A percentile compares a stretch with the other conserved stretches of the same genome.
Evolutionary conservation across 2,113 vertebrate genomes (phyloP).

Genomic region (Cynopterus brachyotis): DNA sequence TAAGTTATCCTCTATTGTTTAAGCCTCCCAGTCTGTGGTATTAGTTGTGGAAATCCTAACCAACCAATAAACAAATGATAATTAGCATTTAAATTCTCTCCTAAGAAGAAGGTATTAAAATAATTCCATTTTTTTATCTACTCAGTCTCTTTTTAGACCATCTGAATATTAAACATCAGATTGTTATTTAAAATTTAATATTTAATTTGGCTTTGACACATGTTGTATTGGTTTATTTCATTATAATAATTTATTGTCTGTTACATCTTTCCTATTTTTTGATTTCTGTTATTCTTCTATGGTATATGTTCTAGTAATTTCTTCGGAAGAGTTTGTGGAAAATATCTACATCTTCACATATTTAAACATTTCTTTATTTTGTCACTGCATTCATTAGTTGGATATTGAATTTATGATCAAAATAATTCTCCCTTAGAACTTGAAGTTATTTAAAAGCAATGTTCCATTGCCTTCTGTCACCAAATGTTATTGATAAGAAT

Average conservation of each 20-base stretch:
- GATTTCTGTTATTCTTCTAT: not conserved
- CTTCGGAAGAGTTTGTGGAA: not conserved
- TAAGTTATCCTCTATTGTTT: too few relatives aligned
- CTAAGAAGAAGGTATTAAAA: not conserved
- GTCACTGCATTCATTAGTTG: not conserved
- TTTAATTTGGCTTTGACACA: not conserved
- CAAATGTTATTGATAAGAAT: too few relatives aligned
- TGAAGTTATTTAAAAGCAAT: not conserved
- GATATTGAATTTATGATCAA: not conserved
- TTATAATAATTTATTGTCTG: not conserved
- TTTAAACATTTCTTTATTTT: not conserved
- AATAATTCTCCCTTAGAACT: not conserved
- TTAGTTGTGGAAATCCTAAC: not conserved
- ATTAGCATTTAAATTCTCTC: not conserved
- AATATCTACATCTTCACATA: not conserved
- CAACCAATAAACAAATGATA: not conserved
- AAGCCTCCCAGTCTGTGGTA: too few relatives aligned
- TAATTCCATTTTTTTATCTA: not conserved
- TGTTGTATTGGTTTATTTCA: not conserved
- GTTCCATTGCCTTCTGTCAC: not conserved
- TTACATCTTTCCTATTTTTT: not conserved
- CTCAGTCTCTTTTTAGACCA: not conserved
- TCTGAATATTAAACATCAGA: not conserved
- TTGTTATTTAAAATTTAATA: not conserved
- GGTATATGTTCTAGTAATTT: not conserved